phyloP scores from a whole-genome alignment of 2,113 vertebrate species.

The Neogobius melanostomus region DNA sequence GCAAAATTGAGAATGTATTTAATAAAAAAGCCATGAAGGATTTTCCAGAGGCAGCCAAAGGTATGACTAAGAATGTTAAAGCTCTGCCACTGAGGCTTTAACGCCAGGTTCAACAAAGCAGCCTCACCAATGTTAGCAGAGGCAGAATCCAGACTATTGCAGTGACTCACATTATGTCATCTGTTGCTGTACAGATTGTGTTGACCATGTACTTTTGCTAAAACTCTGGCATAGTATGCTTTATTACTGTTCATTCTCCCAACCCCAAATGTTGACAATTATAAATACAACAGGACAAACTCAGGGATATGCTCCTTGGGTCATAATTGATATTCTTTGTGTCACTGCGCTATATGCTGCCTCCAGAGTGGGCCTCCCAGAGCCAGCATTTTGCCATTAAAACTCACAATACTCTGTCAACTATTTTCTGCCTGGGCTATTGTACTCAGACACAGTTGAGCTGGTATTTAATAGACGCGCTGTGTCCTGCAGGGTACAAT shows the following conservation, averaged over 20 bases:
- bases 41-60: slow-evolving; percentile 16
- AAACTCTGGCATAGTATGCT: no score
- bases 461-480: slow-evolving; percentile 46
- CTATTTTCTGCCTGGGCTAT: slow-evolving; percentile 39
- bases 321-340: slow-evolving; percentile 4
- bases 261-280: background rate
- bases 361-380: slow-evolving; percentile 41
- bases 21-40: slow-evolving; percentile 15
- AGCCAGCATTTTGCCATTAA: slow-evolving; percentile 46
- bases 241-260: background rate
- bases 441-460: slow-evolving; percentile 36
- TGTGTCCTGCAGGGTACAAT: slow-evolving; percentile 44
- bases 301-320: background rate
- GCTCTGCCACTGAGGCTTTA: slow-evolving; percentile 25
- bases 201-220: background rate
- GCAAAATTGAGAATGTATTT: slow-evolving; percentile 10
- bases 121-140: slow-evolving; percentile 10
- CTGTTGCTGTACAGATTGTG: background rate
- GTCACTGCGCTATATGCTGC: slow-evolving; percentile 41
- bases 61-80: slow-evolving; percentile 42
- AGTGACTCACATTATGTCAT: background rate
- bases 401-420: slow-evolving; percentile 50
- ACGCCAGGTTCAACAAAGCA: slow-evolving; percentile 15
- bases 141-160: background rate
- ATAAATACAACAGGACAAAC: slow-evolving; percentile 1